Percentiles rank a stretch among this genome's conserved stretches.
These are phyloP conservation scores for Phaethon lepturus DNA, from an alignment of 2,113 vertebrate species.

Conservation along the genomic window DNA sequence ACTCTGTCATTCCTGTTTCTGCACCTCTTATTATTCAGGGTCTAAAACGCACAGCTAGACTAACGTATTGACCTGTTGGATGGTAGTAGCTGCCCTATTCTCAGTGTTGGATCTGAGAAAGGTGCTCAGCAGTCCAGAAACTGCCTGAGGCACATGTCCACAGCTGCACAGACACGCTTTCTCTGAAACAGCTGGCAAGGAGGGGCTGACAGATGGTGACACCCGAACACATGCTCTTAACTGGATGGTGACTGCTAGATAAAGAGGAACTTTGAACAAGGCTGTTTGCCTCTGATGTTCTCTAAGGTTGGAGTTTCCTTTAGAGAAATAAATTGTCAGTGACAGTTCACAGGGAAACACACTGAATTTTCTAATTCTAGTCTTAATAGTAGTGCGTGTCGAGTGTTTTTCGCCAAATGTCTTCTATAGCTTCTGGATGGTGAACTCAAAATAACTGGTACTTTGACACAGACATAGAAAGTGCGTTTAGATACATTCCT, in stretches of 20 bases:
- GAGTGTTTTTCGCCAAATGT: too few relatives aligned
- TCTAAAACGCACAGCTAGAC: not conserved
- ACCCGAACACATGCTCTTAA: not conserved
- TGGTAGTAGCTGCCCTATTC: not conserved
- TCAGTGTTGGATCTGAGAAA: not conserved
- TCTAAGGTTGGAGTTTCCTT: not conserved
- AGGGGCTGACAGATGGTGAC: not conserved
- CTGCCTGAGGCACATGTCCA: accelerated
- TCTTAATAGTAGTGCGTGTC: not conserved
- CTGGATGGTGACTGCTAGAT: not conserved
- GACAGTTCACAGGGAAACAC: not conserved
- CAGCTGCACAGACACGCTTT: not conserved
- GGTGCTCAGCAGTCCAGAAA: not conserved
- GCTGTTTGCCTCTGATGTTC: not conserved
- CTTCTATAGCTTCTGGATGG: too few relatives aligned
- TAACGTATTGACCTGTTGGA: not conserved
- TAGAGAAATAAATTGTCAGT: not conserved
- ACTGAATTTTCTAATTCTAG: not conserved
- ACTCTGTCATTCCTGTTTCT: not conserved
- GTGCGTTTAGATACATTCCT: too few relatives aligned
- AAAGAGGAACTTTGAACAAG: not conserved
- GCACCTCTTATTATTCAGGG: not conserved
- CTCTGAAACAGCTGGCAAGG: not conserved
- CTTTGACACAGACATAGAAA: too few relatives aligned
- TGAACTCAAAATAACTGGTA: too few relatives aligned